A percentile compares a stretch with the other conserved stretches of the same genome.
phyloP scores from a whole-genome alignment of 2,797 vertebrate genomes.

The Cyprinodon diabolis region DNA sequence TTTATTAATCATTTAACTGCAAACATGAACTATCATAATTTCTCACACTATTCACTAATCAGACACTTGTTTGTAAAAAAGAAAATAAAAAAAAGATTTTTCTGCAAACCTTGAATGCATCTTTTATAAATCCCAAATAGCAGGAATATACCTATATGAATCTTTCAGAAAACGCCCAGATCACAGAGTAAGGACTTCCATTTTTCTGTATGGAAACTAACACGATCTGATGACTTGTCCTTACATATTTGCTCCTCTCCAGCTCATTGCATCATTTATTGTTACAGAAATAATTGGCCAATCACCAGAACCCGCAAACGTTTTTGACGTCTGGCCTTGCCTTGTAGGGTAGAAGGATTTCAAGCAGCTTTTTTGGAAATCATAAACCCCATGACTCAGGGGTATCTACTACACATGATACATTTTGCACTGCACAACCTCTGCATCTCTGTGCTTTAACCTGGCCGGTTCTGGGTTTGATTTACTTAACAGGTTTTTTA shows the following conservation, averaged over 20 bases:
- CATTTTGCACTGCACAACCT: too few species aligned
- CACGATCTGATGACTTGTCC: not conserved
- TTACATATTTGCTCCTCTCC: not conserved
- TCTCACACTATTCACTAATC: not conserved
- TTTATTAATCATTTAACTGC: not conserved
- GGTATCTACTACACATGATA: not conserved
- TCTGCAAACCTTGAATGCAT: not conserved
- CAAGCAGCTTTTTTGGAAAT: not conserved
- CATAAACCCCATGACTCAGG: not conserved
- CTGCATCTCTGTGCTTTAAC: not conserved
- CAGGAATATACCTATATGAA: not conserved
- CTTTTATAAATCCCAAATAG: not conserved
- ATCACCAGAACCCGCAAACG: not conserved
- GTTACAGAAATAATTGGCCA: constrained; percentile 3
- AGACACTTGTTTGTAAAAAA: not conserved
- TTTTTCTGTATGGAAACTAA: constrained; percentile 21
- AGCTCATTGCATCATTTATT: constrained; percentile 1
- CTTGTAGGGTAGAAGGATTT: not conserved
- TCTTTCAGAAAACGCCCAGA: constrained; percentile 2
- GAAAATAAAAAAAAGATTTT: not conserved
- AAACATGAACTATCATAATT: not conserved
- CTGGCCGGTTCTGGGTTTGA: not conserved
- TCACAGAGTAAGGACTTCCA: constrained; percentile 1
- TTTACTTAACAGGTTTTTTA: not conserved
- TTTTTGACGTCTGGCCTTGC: not conserved